phyloP scores from a whole-genome alignment of 2,888 invertebrate species.

The Cremastinae sp. region DNA sequence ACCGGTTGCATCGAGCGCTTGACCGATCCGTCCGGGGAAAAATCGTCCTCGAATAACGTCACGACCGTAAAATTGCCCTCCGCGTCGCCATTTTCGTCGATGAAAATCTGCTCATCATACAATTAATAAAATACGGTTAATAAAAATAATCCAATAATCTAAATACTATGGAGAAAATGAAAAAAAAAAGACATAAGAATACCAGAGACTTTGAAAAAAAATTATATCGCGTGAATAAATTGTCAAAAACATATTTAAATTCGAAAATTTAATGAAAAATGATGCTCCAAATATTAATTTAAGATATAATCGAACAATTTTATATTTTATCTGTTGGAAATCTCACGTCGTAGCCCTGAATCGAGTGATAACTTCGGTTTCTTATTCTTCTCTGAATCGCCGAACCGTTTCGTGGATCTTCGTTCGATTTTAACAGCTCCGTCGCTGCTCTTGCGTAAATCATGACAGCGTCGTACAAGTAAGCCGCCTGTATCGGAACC shows the following conservation, averaged over 20 bases:
- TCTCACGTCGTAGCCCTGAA: conserved; percentile 90
- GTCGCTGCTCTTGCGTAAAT: conserved; percentile 92
- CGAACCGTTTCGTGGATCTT: conserved; percentile 88
- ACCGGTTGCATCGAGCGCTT: conserved; percentile 89
- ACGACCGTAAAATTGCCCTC: conserved; percentile 96
- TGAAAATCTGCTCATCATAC: conserved; percentile 84
- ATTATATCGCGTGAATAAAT: too few species aligned
- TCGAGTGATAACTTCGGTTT: conserved; percentile 88
- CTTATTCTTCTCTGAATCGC: conserved; percentile 89
- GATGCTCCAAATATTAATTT: too few species aligned
- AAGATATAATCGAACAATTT: too few species aligned
- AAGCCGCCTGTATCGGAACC: conserved; percentile 92
- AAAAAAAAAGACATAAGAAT: too few species aligned
- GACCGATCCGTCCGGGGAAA: conserved; percentile 81
- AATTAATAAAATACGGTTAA: background rate
- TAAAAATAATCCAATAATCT: too few species aligned
- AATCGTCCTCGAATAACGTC: conserved; percentile 85
- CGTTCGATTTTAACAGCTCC: conserved; percentile 85
- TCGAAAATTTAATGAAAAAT: too few species aligned
- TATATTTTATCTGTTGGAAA: too few species aligned
- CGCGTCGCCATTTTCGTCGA: conserved; percentile 94
- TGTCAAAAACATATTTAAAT: too few species aligned
- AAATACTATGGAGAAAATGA: too few species aligned
- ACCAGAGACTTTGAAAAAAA: too few species aligned
- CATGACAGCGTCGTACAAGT: conserved; percentile 93